Evolutionary conservation across 1,140 invertebrate genomes (phyloP).

Genomic region (Drosophila baimaii): DNA sequence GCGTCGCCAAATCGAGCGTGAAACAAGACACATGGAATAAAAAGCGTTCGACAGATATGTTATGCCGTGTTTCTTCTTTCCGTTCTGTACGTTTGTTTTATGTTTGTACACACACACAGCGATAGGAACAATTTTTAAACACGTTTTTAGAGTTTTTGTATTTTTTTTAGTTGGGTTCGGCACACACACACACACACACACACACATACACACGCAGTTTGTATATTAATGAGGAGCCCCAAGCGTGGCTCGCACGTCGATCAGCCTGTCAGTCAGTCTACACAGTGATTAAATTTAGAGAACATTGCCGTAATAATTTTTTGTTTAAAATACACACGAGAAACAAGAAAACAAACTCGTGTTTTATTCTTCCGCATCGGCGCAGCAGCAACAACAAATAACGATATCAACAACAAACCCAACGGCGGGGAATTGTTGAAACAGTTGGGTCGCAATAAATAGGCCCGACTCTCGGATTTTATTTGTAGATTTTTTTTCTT

Average conservation of each 20-base stretch:
- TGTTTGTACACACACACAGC: constrained; percentile 21
- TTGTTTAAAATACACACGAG: constrained; percentile 54
- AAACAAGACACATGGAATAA: constrained; percentile 67
- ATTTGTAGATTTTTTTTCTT: constrained; percentile 9
- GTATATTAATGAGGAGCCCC: constrained; percentile 64
- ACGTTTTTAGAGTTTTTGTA: constrained; percentile 55
- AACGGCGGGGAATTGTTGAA: constrained; percentile 59
- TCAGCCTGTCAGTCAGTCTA: constrained; percentile 39
- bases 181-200: constrained; percentile 23
- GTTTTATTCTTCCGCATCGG: constrained; percentile 71
- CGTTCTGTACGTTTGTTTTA: constrained; percentile 34
- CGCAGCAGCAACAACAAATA: constrained; percentile 31
- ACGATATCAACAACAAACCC: constrained; percentile 31
- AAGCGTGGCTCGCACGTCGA: constrained; percentile 63
- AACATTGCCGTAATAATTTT: constrained; percentile 78
- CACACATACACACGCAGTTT: constrained; percentile 23
- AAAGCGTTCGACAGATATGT: constrained; percentile 38
- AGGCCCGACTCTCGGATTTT: constrained; percentile 52
- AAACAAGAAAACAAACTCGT: constrained; percentile 46
- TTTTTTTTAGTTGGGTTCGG: constrained; percentile 22
- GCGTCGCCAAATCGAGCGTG: constrained; percentile 62
- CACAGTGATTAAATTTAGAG: constrained; percentile 71
- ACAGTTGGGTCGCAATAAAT: constrained; percentile 73
- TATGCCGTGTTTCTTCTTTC: constrained; percentile 37
- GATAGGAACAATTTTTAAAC: constrained; percentile 68